Conservation (phyloP, 2,888 invertebrate species). For the Formica aserva region DNA sequence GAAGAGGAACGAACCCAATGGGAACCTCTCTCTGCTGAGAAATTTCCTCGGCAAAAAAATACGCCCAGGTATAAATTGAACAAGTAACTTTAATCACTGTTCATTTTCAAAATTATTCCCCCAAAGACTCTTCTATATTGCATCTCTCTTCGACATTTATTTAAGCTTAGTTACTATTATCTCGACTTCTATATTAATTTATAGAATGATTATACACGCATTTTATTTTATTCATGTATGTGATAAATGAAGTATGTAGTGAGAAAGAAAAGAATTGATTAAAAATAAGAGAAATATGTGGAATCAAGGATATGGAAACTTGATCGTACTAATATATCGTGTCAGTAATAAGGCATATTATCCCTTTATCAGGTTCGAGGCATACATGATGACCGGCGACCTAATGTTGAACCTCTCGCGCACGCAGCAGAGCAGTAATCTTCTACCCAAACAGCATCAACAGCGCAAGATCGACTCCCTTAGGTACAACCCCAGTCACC, state of each 20-base stretch:
- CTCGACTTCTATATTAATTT: not conserved
- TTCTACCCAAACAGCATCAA: conserved; percentile 86
- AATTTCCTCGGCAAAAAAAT: conserved; percentile 84
- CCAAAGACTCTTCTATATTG: not conserved
- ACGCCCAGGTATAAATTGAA: conserved; percentile 82
- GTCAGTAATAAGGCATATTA: not conserved
- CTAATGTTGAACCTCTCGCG: conserved; percentile 96
- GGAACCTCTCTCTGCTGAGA: conserved; percentile 86
- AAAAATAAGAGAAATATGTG: not conserved
- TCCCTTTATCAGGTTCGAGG: conserved; percentile 90
- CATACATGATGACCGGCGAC: conserved; percentile 99
- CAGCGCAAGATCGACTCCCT: conserved; percentile 86
- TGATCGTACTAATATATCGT: not conserved
- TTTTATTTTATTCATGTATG: not conserved
- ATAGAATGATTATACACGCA: not conserved
- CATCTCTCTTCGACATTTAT: not conserved
- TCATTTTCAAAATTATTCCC: not conserved
- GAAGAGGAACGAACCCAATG: conserved; percentile 87
- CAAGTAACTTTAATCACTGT: not conserved
- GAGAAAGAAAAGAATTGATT: not conserved
- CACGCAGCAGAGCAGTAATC: conserved; percentile 90
- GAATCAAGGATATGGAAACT: not conserved
- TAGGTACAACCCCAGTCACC: conserved; percentile 88
- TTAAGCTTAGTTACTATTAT: not conserved
- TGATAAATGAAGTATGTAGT: not conserved